These are phyloP conservation scores for Maconellicoccus hirsutus DNA, from an alignment of 1,140 invertebrate species.

Conservation along the genomic window DNA sequence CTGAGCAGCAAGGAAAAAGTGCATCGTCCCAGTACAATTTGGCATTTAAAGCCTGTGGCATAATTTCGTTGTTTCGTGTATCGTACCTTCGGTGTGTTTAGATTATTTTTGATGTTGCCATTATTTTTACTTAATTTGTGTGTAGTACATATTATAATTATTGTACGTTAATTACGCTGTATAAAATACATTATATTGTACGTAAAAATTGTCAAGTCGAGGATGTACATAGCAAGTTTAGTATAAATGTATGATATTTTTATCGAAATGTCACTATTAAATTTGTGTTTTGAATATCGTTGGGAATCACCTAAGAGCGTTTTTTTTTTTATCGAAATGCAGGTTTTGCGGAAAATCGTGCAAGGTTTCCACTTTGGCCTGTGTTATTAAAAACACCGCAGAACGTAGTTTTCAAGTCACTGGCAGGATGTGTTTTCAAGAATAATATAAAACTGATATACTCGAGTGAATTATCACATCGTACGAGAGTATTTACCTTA, in stretches of 20 bases:
- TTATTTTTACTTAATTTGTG: not conserved
- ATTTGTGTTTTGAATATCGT: constrained; percentile 3
- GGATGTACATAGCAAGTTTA: not conserved
- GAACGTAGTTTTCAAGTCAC: no score
- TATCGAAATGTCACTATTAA: constrained; percentile 1
- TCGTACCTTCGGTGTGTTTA: not conserved
- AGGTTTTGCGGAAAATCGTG: not conserved
- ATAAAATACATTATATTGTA: not conserved
- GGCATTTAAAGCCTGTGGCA: no score
- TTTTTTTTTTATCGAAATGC: not conserved
- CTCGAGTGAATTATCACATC: not conserved
- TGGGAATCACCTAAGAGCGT: not conserved
- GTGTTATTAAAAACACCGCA: not conserved
- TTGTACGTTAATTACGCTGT: not conserved
- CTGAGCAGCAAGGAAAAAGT: no score
- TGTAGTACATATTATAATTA: not conserved
- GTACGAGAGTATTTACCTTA: not conserved
- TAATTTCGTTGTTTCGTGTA: no score
- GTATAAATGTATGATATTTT: not conserved
- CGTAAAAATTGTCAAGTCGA: not conserved
- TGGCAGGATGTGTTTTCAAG: not conserved
- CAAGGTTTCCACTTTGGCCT: not conserved
- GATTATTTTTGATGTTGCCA: not conserved
- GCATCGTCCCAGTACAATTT: no score
- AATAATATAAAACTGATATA: not conserved